A percentile compares a stretch with the other conserved stretches of the same genome.
phyloP scores from a whole-genome alignment of 2,888 invertebrate species.

The Adela reaumurella region DNA sequence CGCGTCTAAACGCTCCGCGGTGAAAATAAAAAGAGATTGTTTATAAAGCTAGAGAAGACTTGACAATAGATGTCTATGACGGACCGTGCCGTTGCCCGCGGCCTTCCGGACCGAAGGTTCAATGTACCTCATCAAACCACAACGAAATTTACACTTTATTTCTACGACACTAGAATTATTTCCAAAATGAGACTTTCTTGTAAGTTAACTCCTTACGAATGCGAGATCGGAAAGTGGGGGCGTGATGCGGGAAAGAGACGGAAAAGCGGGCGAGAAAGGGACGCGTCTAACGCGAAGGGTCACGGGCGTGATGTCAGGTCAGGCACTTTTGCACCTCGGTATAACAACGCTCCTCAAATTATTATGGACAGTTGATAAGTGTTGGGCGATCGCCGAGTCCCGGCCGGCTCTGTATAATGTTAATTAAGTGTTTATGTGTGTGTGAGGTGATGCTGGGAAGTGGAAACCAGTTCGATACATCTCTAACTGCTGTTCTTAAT shows the following conservation, averaged over 20 bases:
- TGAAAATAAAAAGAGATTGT: conserved; percentile 54
- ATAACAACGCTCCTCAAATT: conserved; percentile 59
- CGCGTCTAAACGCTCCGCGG: conserved; percentile 33
- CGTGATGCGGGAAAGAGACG: conserved; percentile 47
- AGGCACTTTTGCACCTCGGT: conserved; percentile 59
- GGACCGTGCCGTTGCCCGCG: conserved; percentile 29
- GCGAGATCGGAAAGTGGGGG: conserved; percentile 52
- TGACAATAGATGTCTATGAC: conserved; percentile 52
- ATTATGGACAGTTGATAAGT: conserved; percentile 58
- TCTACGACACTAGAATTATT: conserved; percentile 26
- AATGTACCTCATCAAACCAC: conserved; percentile 25
- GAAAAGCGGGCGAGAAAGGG: conserved; percentile 25
- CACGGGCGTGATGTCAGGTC: conserved; percentile 59
- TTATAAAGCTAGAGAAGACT: conserved; percentile 51
- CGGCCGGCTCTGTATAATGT: conserved; percentile 50
- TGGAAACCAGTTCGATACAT: not conserved
- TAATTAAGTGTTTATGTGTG: conserved; percentile 47
- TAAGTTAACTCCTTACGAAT: conserved; percentile 50
- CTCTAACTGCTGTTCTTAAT: not conserved
- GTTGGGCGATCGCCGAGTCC: conserved; percentile 49
- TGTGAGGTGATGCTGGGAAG: not conserved
- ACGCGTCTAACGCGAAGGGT: conserved; percentile 35
- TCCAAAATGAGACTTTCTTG: conserved; percentile 5
- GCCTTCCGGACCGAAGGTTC: conserved; percentile 18
- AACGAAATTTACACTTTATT: conserved; percentile 38